Evolutionary conservation across 2,797 vertebrate species (phyloP), one percentile per base, ranked within the genome.

Genomic region (Cryptoprocta ferox): DNA sequence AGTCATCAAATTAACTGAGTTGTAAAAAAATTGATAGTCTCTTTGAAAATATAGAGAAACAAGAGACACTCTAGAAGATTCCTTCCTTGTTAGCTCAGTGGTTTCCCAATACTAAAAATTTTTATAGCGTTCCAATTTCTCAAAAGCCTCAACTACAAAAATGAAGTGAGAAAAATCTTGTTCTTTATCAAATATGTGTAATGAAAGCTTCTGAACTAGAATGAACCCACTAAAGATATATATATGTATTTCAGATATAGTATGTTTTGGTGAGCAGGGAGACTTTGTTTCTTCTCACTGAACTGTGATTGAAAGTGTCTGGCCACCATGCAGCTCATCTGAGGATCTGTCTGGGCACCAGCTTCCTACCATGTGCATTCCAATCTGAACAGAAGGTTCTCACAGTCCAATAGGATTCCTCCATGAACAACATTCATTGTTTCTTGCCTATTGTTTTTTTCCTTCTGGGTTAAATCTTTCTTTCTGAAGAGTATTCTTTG

Each of bases 11-110:
- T 91, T 84, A 86, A 92, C 11, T 30, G 39, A 89, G 63, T 66
- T 71, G 42, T 83, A 35, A 89, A 91, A 68, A 66, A 39, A 75
- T 45, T 61, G 39, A 65, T 9, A 83, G 30, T 80, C 21, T 83
- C 32, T 94, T 63, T 91, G 87, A 86, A 95, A 79, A 95, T n/a
- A 82, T 19, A 86, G 56, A 68, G 70, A 96, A 86, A 85, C 10
- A 68, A 75, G 32, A 93, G 66, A 28, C 15, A 89, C 2, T n/a
- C 37, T 79, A 70, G 32, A 89, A 63, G 71, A 85, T 63, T 66
- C 50, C 13, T 66, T 91, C 32, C 39, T 70, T 79, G 26, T 68
- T 81, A 73, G 15, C 18, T 56, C 66, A 76, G 63, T 42, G 48
- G 11, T 70, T 94, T 89, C 59, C 50, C 70, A 73, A 75, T 71